A percentile compares a stretch with the other conserved stretches of the same genome.
Evolutionary conservation across 2,888 invertebrate genomes (phyloP).

Genomic region (Melanostoma scalare): DNA sequence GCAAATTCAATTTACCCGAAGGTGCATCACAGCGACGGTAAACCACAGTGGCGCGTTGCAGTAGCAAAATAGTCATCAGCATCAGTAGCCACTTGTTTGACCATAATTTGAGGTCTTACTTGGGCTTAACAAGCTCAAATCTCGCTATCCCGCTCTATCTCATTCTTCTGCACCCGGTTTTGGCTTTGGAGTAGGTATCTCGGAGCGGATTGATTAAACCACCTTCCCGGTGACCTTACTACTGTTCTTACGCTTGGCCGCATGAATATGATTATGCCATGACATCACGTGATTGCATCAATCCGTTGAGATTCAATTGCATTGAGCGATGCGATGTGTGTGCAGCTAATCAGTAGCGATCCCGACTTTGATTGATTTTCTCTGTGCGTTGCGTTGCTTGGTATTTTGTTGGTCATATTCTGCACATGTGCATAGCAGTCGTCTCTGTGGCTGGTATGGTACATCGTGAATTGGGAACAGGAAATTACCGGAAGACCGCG

Average conservation of each 20-base stretch:
- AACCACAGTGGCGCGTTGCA: slow-evolving; percentile 37
- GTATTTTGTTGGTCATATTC: not conserved
- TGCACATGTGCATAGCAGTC: slow-evolving; percentile 2
- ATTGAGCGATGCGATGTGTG: slow-evolving; percentile 50
- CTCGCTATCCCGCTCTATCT: slow-evolving; percentile 21
- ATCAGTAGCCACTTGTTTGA: slow-evolving; percentile 67
- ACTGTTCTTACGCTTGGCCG: slow-evolving; percentile 79
- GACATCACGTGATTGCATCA: slow-evolving; percentile 72
- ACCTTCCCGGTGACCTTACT: slow-evolving; percentile 80
- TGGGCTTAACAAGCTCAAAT: slow-evolving; percentile 68
- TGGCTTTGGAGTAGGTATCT: slow-evolving; percentile 11
- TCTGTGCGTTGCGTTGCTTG: not conserved
- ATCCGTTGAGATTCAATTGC: slow-evolving; percentile 67
- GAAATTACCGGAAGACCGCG: slow-evolving; percentile 70
- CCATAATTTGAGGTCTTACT: slow-evolving; percentile 70
- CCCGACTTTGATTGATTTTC: slow-evolving; percentile 69
- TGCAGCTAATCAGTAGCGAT: slow-evolving; percentile 62
- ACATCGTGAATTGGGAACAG: slow-evolving; percentile 56
- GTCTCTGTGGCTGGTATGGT: slow-evolving; percentile 56
- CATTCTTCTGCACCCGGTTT: not conserved
- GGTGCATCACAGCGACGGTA: slow-evolving; percentile 45
- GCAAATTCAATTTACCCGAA: slow-evolving; percentile 79
- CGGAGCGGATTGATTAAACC: slow-evolving; percentile 79
- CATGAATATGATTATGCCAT: slow-evolving; percentile 72
- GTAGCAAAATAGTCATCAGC: slow-evolving; percentile 55